Evolutionary conservation across 2,888 invertebrate genomes (phyloP).

Genomic region (Syrphus vitripennis): DNA sequence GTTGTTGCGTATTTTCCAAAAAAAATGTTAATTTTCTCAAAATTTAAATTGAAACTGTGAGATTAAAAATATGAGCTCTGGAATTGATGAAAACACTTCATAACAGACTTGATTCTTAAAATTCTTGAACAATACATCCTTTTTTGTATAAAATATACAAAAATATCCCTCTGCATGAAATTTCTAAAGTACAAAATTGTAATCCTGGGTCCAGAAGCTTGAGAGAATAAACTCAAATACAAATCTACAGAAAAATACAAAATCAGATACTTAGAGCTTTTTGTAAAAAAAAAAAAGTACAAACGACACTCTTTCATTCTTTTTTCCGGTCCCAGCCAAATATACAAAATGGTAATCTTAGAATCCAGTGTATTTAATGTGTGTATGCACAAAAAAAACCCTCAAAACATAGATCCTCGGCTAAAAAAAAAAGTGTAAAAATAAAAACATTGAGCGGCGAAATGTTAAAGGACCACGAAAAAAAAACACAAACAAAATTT

Average conservation of each 20-base stretch:
- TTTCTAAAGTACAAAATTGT: not conserved
- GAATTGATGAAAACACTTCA: not conserved
- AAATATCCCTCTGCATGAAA: not conserved
- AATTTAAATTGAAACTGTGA: not conserved
- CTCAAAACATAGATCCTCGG: not conserved
- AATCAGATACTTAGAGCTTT: not conserved
- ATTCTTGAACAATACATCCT: not conserved
- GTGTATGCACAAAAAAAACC: not conserved
- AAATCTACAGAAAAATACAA: not conserved
- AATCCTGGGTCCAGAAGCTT: not conserved
- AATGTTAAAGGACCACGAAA: conserved; percentile 57
- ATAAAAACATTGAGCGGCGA: conserved; percentile 41
- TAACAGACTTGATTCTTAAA: conserved; percentile 4
- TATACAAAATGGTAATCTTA: conserved; percentile 51
- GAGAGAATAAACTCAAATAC: not conserved
- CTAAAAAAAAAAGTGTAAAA: conserved; percentile 8
- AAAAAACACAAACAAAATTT: not conserved
- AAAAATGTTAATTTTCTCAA: no score
- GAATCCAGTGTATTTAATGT: conserved; percentile 20
- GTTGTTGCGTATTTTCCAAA: no score
- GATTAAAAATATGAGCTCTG: not conserved
- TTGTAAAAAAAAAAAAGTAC: not conserved
- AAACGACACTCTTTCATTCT: conserved; percentile 34
- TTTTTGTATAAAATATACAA: not conserved
- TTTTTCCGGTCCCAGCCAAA: not conserved